Base-by-base conservation (phyloP, 2,888 invertebrate genomes). In the Hemithea aestivaria region DNA sequence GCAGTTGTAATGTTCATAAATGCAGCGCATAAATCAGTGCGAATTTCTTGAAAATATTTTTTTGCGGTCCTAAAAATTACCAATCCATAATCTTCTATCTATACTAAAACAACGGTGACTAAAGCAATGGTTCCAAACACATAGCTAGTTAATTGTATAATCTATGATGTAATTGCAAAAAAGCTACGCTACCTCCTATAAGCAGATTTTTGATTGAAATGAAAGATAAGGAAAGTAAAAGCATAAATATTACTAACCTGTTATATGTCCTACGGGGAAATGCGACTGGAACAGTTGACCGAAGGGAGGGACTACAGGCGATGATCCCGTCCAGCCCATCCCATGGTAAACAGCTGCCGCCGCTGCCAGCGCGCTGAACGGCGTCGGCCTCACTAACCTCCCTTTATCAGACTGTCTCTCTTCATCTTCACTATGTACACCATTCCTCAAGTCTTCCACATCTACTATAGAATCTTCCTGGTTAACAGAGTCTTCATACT, bases 381-480 rank as follows among this genome's bases (percentile, higher is more conserved):
- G 93, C 41, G 93, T 94, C 48, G 94, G 94, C 55, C 94, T 75
- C 45, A 94, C 93, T 58, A 83, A 45, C 45, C 75, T 76, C 37
- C 83, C 75, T 48, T 82, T 81, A 38, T 78, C 80, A 25, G 71
- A 66, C 40, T 63, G 62, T 51, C 81, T 67, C 35, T 85, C 85
- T 28, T 87, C 85, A 37, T 88, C 87, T 51, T 89, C 89, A 60
- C 83, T 83, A 35, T 69, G 69, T 7, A 53, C 56, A 30, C 90
- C 91, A 44, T 90, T 89, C 60, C 91, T 91, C 62, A 94, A 79
- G 61, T 94, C 94, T 70, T 94, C 94, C 7, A 94, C 94, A 66
- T 95, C 94, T 7, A 94, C 94, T 62, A 92, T 89, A 29, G 92
- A 92, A 52, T 90, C 91, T 49, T 88, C 89, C 33, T 89, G 91